Conservation (phyloP, 2,888 invertebrate genomes). For the Epicampocera succincta region DNA sequence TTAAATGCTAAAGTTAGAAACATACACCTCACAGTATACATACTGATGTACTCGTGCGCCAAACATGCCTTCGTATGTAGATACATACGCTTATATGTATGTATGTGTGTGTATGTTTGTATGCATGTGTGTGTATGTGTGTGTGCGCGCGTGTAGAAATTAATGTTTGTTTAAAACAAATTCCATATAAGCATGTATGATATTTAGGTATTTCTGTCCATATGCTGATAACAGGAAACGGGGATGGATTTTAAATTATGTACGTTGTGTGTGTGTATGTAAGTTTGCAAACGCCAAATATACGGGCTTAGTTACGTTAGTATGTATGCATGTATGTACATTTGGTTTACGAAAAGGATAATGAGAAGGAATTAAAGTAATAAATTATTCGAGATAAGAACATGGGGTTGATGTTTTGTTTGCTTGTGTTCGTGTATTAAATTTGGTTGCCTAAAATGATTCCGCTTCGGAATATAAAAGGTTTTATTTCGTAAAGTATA, state of each 20-base stretch:
- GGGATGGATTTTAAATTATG: constrained; percentile 50
- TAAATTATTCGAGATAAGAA: constrained; percentile 58
- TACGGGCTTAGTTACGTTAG: constrained; percentile 11
- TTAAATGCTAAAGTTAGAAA: constrained; percentile 39
- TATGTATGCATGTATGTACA: neutral
- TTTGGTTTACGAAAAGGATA: constrained; percentile 25
- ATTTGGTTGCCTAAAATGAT: constrained; percentile 16
- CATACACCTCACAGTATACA: constrained; percentile 24
- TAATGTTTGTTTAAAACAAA: constrained; percentile 12
- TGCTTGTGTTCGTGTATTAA: neutral
- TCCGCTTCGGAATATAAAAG: too few relatives aligned
- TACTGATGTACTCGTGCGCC: neutral
- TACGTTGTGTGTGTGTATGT: constrained; percentile 11
- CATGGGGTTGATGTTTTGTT: constrained; percentile 51
- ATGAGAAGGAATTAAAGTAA: constrained; percentile 62
- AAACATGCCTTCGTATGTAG: too few relatives aligned
- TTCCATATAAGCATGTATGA: neutral
- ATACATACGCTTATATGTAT: neutral
- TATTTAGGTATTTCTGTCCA: constrained; percentile 16
- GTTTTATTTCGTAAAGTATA: too few relatives aligned
- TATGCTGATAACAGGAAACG: constrained; percentile 39
- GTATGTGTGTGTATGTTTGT: neutral
- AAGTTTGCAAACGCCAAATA: neutral
- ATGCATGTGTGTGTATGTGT: neutral
- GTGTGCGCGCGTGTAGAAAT: too few relatives aligned